Base-by-base conservation (phyloP, 2,888 invertebrate genomes). In the Piscicola geometra region DNA sequence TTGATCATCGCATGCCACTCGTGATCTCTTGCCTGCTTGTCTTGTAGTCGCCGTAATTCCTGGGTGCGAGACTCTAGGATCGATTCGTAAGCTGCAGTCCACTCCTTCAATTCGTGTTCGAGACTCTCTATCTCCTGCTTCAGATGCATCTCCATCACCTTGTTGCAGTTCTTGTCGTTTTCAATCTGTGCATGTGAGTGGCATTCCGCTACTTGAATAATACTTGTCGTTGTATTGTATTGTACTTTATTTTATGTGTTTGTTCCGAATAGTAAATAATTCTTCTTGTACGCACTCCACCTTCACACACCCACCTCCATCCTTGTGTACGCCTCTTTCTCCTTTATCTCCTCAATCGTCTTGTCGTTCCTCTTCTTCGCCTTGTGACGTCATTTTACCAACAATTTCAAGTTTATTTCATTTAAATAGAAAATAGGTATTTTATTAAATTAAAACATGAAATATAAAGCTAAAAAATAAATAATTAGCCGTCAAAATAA, bases 131-230 rank as follows among this genome's bases (percentile, higher is more conserved):
- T 60, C 33, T 73, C 33, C 33, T 64, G 50, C 25, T 73, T 73
- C 60, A 73, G 35, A n/a, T 30, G 52, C 0, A 33, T 32, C 52
- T 73, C 73, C 73, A 73, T 73, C 21, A 73, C 64, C 30, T 64
- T 30, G 35, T 73, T 73, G n/a, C 60, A 56, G 3, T 5, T 3
- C 25, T 56, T 56, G 25, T 56, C 25, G 25, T 56, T 56, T 21
- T 56, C n/a, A 9, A 25, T 5, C 60, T 56, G 60, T 56, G 9
- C 50, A 47, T 47, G 9, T 9, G 50, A 15, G 9, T 47, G 9
- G 50, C 9, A 47, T 47, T 47, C 21, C 21, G n/a, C n/a, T n/a
- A n/a, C n/a, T n/a, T n/a, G n/a, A n/a, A n/a, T n/a, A n/a, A n/a
- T n/a, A n/a, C n/a, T n/a, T n/a, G n/a, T n/a, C n/a, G n/a, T n/a